Percentiles rank a stretch among this genome's conserved stretches.
phyloP scores from a whole-genome alignment of 2,113 vertebrate species.

The Aepyceros melampus region DNA sequence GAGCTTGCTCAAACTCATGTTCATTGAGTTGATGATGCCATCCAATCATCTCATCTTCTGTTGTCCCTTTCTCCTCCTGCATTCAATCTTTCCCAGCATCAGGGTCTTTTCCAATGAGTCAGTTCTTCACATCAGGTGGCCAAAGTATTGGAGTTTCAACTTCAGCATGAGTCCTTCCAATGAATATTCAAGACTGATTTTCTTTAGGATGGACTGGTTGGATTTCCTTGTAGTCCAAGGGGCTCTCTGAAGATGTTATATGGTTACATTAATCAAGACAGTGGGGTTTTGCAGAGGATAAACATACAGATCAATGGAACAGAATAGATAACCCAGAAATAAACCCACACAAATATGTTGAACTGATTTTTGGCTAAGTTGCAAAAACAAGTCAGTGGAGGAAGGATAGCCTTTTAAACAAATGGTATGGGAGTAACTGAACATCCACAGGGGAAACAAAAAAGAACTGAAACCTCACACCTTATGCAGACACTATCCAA shows the following conservation, averaged over 20 bases:
- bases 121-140: neutral
- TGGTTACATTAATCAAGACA: neutral
- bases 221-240: neutral
- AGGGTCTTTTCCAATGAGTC: neutral
- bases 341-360: neutral
- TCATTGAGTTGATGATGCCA: rapidly evolving
- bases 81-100: neutral
- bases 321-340: neutral
- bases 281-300: neutral
- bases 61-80: neutral
- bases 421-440: neutral
- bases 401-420: neutral
- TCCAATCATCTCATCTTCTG: neutral
- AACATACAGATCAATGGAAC: neutral
- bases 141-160: neutral
- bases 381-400: neutral
- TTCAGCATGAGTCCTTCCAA: neutral
- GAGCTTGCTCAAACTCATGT: neutral
- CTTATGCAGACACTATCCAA: neutral
- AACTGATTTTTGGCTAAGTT: neutral
- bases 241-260: neutral
- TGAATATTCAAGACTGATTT: neutral
- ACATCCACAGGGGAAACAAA: neutral
- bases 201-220: neutral
- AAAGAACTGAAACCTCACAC: neutral